Conservation (phyloP, 2,113 vertebrate species). For the Pungitius pungitius region DNA sequence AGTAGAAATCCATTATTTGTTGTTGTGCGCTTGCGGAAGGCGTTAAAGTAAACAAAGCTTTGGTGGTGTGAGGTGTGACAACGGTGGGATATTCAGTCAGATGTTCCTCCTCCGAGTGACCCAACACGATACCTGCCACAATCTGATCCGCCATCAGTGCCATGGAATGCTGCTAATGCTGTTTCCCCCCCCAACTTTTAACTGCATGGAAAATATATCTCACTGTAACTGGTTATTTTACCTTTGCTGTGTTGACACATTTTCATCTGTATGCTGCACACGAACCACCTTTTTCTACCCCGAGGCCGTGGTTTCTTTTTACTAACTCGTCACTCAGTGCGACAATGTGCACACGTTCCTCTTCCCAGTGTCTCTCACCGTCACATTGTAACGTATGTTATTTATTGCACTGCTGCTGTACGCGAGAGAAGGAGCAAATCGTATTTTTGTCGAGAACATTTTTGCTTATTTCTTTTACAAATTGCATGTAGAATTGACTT, state of each 20-base stretch:
- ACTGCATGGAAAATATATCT: slow-evolving; percentile 71
- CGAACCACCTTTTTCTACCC: slow-evolving; percentile 38
- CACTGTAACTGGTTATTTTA: slow-evolving; percentile 60
- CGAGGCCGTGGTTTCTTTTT: slow-evolving; percentile 15
- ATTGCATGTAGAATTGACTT: slow-evolving; percentile 1
- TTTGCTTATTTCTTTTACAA: not conserved
- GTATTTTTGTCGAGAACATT: not conserved
- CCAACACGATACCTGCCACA: slow-evolving; percentile 84
- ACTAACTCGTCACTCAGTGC: slow-evolving; percentile 38
- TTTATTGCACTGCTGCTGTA: slow-evolving; percentile 1
- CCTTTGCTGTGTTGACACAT: slow-evolving; percentile 46
- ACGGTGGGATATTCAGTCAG: slow-evolving; percentile 78
- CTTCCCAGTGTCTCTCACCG: slow-evolving; percentile 6
- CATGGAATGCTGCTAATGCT: slow-evolving; percentile 93
- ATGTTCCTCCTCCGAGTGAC: slow-evolving; percentile 81
- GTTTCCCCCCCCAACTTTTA: slow-evolving; percentile 54
- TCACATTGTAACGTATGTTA: not conserved
- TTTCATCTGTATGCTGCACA: slow-evolving; percentile 62
- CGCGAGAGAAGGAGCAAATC: not conserved
- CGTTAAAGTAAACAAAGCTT: slow-evolving; percentile 46
- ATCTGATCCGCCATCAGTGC: slow-evolving; percentile 89
- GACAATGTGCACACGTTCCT: slow-evolving; percentile 14
- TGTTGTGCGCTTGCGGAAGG: slow-evolving; percentile 50
- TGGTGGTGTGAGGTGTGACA: slow-evolving; percentile 46
- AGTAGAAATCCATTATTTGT: slow-evolving; percentile 39